Evolutionary conservation across 2,888 invertebrate species (phyloP).

Genomic region (Tyria jacobaeae): DNA sequence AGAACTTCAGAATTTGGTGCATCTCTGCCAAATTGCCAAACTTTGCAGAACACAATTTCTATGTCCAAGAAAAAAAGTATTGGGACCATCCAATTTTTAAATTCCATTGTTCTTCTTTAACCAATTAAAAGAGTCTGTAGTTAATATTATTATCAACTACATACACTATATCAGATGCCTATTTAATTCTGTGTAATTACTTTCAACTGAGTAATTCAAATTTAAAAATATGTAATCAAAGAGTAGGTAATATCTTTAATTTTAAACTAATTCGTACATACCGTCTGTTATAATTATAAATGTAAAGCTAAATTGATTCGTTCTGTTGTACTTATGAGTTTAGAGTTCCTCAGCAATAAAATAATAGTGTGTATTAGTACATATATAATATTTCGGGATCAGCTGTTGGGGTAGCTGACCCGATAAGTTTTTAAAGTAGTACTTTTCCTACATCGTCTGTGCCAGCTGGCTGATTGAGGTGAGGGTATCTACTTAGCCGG

Average conservation of each 20-base stretch:
- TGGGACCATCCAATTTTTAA: neutral
- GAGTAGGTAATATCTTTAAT: neutral
- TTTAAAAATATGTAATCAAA: too few species aligned
- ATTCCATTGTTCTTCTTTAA: neutral
- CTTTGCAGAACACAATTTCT: neutral
- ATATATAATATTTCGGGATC: too few species aligned
- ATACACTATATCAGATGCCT: neutral
- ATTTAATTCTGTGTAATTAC: neutral
- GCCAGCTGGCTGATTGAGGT: too few species aligned
- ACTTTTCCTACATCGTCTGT: too few species aligned
- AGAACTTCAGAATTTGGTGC: neutral
- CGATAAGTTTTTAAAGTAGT: too few species aligned
- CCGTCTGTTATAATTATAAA: neutral
- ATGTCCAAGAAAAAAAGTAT: neutral
- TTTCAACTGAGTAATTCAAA: neutral
- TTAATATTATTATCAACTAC: too few species aligned
- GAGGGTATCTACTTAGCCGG: too few species aligned
- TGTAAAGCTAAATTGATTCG: neutral
- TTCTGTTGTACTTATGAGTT: neutral
- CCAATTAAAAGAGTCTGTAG: too few species aligned
- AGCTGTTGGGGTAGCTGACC: too few species aligned
- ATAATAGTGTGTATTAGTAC: too few species aligned
- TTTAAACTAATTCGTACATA: conserved; percentile 1
- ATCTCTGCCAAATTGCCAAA: conserved; percentile 15
- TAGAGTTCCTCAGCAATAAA: neutral